These are phyloP conservation scores for Heliornis fulica DNA, from an alignment of 2,113 vertebrate genomes.

Conservation along the genomic window DNA sequence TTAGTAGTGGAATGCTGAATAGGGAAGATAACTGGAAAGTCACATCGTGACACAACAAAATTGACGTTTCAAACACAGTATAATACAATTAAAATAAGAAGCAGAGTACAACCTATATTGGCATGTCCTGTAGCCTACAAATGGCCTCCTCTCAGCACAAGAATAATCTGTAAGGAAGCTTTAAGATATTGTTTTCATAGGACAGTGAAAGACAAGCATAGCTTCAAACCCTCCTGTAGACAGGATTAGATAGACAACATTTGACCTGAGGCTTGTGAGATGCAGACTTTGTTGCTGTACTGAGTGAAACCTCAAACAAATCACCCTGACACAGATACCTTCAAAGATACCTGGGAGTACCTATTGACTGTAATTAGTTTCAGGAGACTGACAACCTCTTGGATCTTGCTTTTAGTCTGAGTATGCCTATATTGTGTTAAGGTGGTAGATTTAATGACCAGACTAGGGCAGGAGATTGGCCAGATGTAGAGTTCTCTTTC, in stretches of 20 bases:
- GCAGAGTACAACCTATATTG: not conserved
- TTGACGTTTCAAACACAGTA: not conserved
- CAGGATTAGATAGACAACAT: constrained; percentile 18
- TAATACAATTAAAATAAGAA: not conserved
- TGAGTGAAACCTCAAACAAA: constrained; percentile 43
- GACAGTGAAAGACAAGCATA: not conserved
- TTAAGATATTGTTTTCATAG: not conserved
- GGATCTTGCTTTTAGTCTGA: not conserved
- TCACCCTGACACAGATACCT: not conserved
- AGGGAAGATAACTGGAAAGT: not conserved
- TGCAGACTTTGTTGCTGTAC: constrained; percentile 38
- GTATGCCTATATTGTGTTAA: not conserved
- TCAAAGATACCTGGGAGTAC: not conserved
- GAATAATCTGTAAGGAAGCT: not conserved
- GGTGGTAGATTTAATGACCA: not conserved
- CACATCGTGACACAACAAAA: not conserved
- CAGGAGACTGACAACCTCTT: not conserved
- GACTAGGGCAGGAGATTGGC: not conserved
- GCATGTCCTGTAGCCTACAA: not conserved
- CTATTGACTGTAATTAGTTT: not conserved
- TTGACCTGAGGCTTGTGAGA: constrained; percentile 20
- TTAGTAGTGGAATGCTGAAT: not conserved
- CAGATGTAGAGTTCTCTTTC: not conserved
- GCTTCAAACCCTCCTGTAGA: not conserved
- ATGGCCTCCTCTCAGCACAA: not conserved